phyloP scores from a whole-genome alignment of 2,888 invertebrate genomes.

The Crepidodera aurea region DNA sequence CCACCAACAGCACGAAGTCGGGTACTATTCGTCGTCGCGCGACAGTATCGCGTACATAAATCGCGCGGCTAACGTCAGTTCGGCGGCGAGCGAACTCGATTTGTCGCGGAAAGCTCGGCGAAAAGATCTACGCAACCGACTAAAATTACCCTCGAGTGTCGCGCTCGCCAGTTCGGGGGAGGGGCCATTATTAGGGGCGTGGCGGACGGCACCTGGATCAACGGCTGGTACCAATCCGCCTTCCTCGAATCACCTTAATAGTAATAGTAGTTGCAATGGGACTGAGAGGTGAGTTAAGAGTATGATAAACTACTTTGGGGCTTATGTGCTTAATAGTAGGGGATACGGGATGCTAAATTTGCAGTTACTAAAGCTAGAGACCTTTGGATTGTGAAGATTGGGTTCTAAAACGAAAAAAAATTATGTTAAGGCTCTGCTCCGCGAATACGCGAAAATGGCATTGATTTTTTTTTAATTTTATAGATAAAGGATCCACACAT shows the following conservation, averaged over 20 bases:
- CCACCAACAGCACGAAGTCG: constrained; percentile 63
- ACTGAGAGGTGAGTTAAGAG: constrained; percentile 70
- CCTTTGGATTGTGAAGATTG: no score
- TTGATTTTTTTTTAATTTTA: no score
- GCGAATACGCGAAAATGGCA: no score
- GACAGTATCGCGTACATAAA: constrained; percentile 74
- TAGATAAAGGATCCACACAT: no score
- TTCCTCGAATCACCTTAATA: constrained; percentile 69
- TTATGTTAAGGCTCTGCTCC: no score
- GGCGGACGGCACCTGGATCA: constrained; percentile 66
- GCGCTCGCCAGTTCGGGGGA: constrained; percentile 76
- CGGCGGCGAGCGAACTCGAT: constrained; percentile 79
- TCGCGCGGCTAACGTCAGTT: constrained; percentile 68
- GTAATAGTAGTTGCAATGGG: constrained; percentile 71
- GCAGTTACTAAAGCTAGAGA: no score
- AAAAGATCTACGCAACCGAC: constrained; percentile 68
- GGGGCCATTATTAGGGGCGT: constrained; percentile 76
- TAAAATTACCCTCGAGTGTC: constrained; percentile 69
- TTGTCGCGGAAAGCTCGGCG: constrained; percentile 74
- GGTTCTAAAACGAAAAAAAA: no score
- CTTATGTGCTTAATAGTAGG: no score
- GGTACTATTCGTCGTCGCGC: constrained; percentile 75
- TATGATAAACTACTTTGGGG: no score
- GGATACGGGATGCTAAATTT: no score
- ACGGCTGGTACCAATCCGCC: constrained; percentile 66